These are phyloP conservation scores for Hetaerina americana DNA, from an alignment of 1,140 invertebrate species.

Conservation along the genomic window DNA sequence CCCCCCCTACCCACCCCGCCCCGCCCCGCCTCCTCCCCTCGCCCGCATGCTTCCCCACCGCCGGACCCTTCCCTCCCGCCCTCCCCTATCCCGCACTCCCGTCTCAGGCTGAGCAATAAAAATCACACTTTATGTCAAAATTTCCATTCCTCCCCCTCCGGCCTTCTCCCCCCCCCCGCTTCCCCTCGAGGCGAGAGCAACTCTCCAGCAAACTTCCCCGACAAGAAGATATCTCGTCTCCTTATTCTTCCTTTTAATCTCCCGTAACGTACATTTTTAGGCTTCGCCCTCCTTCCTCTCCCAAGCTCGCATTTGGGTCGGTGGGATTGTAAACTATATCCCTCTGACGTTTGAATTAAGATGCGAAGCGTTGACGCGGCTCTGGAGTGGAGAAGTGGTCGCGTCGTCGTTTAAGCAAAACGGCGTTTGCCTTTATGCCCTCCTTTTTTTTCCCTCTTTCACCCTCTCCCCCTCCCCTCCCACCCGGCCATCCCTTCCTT, in stretches of 20 bases:
- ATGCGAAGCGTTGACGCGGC: neutral
- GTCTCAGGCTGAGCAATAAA: neutral
- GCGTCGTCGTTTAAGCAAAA: neutral
- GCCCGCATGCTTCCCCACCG: too few relatives aligned
- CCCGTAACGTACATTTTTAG: neutral
- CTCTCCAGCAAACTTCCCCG: too few relatives aligned
- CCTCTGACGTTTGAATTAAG: neutral
- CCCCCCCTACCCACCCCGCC: too few relatives aligned
- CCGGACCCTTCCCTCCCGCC: neutral
- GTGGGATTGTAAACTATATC: neutral
- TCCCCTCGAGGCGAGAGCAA: too few relatives aligned
- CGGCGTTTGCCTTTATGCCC: too few relatives aligned
- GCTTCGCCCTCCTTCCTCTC: neutral
- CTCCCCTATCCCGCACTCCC: neutral
- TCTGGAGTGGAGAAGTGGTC: neutral
- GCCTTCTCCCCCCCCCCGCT: neutral
- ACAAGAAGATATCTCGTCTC: too few relatives aligned
- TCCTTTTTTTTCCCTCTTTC: too few relatives aligned
- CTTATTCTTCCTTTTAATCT: too few relatives aligned
- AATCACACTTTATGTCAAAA: neutral
- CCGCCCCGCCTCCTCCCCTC: too few relatives aligned
- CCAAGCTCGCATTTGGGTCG: neutral
- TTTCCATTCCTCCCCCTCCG: neutral
- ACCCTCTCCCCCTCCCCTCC: too few relatives aligned
- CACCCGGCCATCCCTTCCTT: too few relatives aligned